phyloP scores from a whole-genome alignment of 2,888 invertebrate genomes.

The Oscheius myriophilus region DNA sequence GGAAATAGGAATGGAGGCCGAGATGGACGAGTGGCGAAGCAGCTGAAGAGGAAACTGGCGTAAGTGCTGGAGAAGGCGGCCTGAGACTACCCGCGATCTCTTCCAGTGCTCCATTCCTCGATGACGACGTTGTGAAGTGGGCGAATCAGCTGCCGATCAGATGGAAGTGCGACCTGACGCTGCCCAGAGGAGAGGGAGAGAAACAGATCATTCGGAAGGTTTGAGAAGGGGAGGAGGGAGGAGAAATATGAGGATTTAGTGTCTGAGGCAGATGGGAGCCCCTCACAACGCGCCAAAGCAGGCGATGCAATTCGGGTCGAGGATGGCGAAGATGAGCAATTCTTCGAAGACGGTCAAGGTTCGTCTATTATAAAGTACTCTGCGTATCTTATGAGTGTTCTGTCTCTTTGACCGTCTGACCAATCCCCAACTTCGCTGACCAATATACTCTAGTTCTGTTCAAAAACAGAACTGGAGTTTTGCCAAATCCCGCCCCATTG shows the following conservation, averaged over 20 bases:
- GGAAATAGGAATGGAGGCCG: constrained; percentile 89
- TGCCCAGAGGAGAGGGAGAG: constrained; percentile 77
- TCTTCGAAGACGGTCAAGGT: constrained; percentile 24
- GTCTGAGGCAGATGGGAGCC: constrained; percentile 40
- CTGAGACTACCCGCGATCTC: neutral
- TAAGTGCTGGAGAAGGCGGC: constrained; percentile 13
- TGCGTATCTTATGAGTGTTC: too few species aligned
- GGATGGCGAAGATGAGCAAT: constrained; percentile 82
- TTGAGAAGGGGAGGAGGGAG: neutral
- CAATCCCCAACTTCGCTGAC: too few species aligned
- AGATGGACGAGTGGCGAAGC: constrained; percentile 88
- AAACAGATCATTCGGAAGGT: constrained; percentile 75
- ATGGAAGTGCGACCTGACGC: constrained; percentile 73
- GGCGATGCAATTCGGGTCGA: constrained; percentile 95
- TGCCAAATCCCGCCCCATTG: too few species aligned
- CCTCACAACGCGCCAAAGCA: constrained; percentile 82
- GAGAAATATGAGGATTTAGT: too few species aligned
- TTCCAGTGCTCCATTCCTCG: constrained; percentile 80
- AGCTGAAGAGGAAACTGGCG: constrained; percentile 78
- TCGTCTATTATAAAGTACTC: neutral
- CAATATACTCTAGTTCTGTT: too few species aligned
- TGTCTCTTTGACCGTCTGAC: too few species aligned
- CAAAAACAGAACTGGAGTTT: too few species aligned
- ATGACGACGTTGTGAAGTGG: constrained; percentile 76
- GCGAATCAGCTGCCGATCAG: constrained; percentile 73